Percentiles rank a stretch among this genome's conserved stretches.
phyloP scores from a whole-genome alignment of 2,113 vertebrate genomes.

The Castor canadensis region DNA sequence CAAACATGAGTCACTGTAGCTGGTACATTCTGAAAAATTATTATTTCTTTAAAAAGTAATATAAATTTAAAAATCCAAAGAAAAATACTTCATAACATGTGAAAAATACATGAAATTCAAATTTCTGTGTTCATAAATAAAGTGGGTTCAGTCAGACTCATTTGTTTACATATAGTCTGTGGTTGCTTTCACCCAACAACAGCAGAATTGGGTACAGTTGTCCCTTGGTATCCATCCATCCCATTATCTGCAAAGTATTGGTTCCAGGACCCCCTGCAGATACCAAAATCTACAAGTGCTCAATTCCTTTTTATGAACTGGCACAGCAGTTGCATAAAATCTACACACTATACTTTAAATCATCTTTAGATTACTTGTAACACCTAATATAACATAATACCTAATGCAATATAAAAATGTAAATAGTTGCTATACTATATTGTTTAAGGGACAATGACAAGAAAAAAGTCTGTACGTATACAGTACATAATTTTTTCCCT shows the following conservation, averaged over 20 bases:
- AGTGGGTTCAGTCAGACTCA: not conserved
- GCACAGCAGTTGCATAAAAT: not conserved
- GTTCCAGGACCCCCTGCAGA: not conserved
- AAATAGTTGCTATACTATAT: not conserved
- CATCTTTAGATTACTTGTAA: too few relatives aligned
- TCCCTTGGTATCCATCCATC: not conserved
- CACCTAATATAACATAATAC: too few relatives aligned
- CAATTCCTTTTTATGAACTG: not conserved
- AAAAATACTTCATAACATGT: not conserved
- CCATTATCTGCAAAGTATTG: not conserved
- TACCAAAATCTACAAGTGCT: not conserved
- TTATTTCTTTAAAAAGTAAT: too few relatives aligned
- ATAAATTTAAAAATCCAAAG: slow-evolving; percentile 10
- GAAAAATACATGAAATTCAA: too few relatives aligned
- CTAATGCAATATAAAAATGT: too few relatives aligned
- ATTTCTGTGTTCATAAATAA: too few relatives aligned
- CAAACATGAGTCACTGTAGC: too few relatives aligned
- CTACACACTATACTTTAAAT: not conserved
- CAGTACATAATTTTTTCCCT: not conserved
- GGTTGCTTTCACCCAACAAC: not conserved
- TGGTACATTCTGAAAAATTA: too few relatives aligned
- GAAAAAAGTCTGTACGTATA: not conserved
- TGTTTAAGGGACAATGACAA: not conserved
- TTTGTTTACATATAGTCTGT: not conserved
- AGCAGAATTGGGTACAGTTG: not conserved